Evolutionary conservation across 2,888 invertebrate genomes (phyloP).

Genomic region (Dastarcus helophoroides): DNA sequence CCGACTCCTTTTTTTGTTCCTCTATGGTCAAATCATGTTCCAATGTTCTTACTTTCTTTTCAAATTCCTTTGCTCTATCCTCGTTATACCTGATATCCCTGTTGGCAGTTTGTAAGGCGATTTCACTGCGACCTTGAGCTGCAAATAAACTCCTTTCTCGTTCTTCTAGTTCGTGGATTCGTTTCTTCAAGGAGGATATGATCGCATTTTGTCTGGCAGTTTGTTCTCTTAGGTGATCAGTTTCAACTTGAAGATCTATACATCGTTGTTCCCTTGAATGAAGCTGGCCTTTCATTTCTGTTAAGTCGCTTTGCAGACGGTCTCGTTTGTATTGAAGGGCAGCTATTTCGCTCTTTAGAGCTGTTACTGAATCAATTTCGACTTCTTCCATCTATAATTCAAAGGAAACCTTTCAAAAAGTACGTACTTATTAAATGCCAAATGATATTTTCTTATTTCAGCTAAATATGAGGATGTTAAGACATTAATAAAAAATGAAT

Average conservation of each 20-base stretch:
- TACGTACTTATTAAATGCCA: too few species aligned
- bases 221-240: constrained; percentile 68
- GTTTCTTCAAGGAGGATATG: constrained; percentile 66
- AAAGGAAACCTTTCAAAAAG: too few species aligned
- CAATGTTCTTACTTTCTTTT: constrained; percentile 59
- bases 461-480: too few species aligned
- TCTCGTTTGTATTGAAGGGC: constrained; percentile 76
- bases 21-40: constrained; percentile 62
- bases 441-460: too few species aligned
- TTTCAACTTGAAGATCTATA: constrained; percentile 67
- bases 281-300: constrained; percentile 50
- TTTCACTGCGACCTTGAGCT: constrained; percentile 50
- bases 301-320: constrained; percentile 63
- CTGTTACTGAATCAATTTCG: constrained; percentile 55
- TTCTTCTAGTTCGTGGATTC: constrained; percentile 69
- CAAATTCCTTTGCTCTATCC: constrained; percentile 65
- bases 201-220: constrained; percentile 72
- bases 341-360: constrained; percentile 72
- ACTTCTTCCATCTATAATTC: constrained; percentile 48
- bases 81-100: constrained; percentile 53
- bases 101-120: constrained; percentile 61
- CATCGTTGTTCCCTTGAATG: constrained; percentile 60
- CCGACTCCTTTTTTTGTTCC: constrained; percentile 64
- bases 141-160: constrained; percentile 59
- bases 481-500: too few species aligned